Conservation (phyloP, 2,113 vertebrate species). For the Calonectris borealis region DNA sequence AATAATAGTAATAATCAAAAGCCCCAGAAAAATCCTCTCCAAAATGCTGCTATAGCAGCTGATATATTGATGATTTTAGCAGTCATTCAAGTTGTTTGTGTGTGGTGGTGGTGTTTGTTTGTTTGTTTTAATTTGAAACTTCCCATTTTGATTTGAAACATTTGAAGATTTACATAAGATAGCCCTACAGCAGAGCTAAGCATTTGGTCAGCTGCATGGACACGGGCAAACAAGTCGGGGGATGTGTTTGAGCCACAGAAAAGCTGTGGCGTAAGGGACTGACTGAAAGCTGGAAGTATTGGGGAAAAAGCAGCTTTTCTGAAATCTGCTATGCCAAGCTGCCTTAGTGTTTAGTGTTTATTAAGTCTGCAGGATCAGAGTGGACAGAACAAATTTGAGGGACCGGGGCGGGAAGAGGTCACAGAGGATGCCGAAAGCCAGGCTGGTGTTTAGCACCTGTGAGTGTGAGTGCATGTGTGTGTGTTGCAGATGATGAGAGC, state of each 20-base stretch:
- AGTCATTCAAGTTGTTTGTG: not conserved
- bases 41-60: not conserved
- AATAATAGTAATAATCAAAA: conserved; percentile 2
- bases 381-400: not conserved
- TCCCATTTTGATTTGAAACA: not conserved
- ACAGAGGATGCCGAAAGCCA: not conserved
- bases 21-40: not conserved
- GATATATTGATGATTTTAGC: not conserved
- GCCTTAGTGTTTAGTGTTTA: not conserved
- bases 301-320: not conserved
- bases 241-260: not conserved
- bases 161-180: not conserved
- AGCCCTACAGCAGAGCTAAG: not conserved
- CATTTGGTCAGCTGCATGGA: not conserved
- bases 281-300: not conserved
- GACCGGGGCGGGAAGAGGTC: not conserved
- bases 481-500: not conserved
- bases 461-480: not conserved
- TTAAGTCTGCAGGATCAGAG: not conserved
- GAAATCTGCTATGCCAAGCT: not conserved
- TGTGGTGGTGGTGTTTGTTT: not conserved
- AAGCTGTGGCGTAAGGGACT: not conserved
- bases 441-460: not conserved
- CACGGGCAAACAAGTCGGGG: not conserved
- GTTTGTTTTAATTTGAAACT: not conserved